Conservation (phyloP, 2,797 vertebrate genomes). For the Lycodopsis pacificus region DNA sequence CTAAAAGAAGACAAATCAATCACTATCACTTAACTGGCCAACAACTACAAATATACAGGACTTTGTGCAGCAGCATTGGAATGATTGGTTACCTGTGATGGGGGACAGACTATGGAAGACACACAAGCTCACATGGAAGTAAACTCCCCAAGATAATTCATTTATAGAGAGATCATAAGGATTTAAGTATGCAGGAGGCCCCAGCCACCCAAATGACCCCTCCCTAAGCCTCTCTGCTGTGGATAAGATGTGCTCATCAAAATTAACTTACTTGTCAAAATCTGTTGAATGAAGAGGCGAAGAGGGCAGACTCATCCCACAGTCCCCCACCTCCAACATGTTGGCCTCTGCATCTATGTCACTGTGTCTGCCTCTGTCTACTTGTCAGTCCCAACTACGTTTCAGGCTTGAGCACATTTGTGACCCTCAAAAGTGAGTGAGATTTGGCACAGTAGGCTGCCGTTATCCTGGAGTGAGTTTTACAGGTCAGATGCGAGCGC, state of each 20-base stretch:
- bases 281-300: constrained; percentile 43
- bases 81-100: background rate
- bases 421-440: constrained; percentile 36
- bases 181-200: constrained; percentile 45
- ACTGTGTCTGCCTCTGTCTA: background rate
- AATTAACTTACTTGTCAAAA: constrained; percentile 52
- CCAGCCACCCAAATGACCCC: constrained; percentile 50
- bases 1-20: constrained; percentile 10
- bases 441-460: constrained; percentile 34
- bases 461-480: constrained; percentile 45
- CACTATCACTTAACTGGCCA: constrained; percentile 10
- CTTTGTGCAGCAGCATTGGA: background rate
- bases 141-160: constrained; percentile 50
- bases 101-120: constrained; percentile 12
- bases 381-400: background rate
- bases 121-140: constrained; percentile 23
- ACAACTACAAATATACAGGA: constrained; percentile 17
- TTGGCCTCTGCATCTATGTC: constrained; percentile 3
- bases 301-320: constrained; percentile 15
- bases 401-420: constrained; percentile 14
- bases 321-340: constrained; percentile 13
- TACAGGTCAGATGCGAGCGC: constrained; percentile 40
- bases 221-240: constrained; percentile 36
- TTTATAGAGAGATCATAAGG: constrained; percentile 53
- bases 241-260: constrained; percentile 52